Evolutionary conservation across 2,888 invertebrate genomes (phyloP).

Genomic region (Leptopilina drosophilae): DNA sequence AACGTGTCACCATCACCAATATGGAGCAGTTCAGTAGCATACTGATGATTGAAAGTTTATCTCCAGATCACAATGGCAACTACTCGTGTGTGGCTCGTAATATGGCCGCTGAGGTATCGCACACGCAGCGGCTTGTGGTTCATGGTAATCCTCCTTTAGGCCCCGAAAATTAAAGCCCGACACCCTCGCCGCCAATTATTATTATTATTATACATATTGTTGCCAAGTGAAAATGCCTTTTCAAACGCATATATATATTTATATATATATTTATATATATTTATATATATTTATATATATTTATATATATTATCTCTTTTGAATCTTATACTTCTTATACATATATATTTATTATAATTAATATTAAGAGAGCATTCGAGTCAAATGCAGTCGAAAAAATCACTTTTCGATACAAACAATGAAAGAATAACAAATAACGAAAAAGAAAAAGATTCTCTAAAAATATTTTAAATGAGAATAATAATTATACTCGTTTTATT

Average conservation of each 20-base stretch:
- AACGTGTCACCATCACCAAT: conserved; percentile 84
- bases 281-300: too few species aligned
- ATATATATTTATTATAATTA: background rate
- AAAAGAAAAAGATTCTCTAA: too few species aligned
- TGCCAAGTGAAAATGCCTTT: conserved; percentile 50
- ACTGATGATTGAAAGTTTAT: conserved; percentile 86
- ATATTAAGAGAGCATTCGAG: background rate
- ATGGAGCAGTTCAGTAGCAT: conserved; percentile 88
- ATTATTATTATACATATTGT: conserved; percentile 30
- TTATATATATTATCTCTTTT: conserved; percentile 36
- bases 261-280: conserved; percentile 41
- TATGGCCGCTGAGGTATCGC: conserved; percentile 85
- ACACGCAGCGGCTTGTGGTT: conserved; percentile 86
- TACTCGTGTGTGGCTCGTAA: conserved; percentile 87
- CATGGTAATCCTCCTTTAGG: conserved; percentile 84
- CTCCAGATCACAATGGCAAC: conserved; percentile 87
- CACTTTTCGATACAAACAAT: too few species aligned
- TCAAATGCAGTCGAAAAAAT: too few species aligned
- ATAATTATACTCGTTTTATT: too few species aligned
- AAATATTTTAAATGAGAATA: too few species aligned
- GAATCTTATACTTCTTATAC: conserved; percentile 2
- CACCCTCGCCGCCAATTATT: conserved; percentile 69
- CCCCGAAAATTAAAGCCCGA: conserved; percentile 68
- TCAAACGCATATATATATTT: conserved; percentile 45
- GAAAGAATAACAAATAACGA: too few species aligned